These are phyloP conservation scores for Dolomedes plantarius DNA, from an alignment of 2,888 invertebrate genomes.

Conservation along the genomic window DNA sequence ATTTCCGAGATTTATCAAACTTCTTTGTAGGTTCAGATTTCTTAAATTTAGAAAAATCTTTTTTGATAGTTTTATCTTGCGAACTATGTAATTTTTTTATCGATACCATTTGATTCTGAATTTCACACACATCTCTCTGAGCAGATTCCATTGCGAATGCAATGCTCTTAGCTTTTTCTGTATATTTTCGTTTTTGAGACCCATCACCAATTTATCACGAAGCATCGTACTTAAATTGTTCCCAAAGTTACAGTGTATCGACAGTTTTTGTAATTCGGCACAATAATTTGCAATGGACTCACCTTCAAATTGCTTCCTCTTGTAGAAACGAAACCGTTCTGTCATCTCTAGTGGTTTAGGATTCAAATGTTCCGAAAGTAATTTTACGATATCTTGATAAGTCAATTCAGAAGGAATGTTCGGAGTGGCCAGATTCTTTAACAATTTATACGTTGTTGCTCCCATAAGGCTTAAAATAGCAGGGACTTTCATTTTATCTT, in stretches of 20 bases:
- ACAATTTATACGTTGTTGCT: constrained; percentile 47
- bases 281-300: constrained; percentile 45
- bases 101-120: constrained; percentile 51
- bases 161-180: constrained; percentile 51
- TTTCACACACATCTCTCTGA: constrained; percentile 51
- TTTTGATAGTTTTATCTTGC: constrained; percentile 42
- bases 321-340: constrained; percentile 50
- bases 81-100: constrained; percentile 43
- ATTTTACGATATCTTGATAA: constrained; percentile 49
- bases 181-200: constrained; percentile 7
- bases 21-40: constrained; percentile 52
- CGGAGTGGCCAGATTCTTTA: constrained; percentile 45
- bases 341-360: constrained; percentile 51
- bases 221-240: constrained; percentile 48
- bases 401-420: constrained; percentile 42
- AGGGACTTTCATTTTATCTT: constrained; percentile 44
- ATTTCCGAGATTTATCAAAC: constrained; percentile 52
- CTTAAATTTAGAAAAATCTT: constrained; percentile 54
- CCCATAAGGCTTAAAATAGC: constrained; percentile 48
- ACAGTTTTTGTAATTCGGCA: constrained; percentile 45
- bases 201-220: constrained; percentile 39
- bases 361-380: constrained; percentile 50
- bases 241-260: constrained; percentile 44
- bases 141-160: constrained; percentile 54
- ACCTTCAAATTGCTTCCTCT: constrained; percentile 48